phyloP scores from a whole-genome alignment of 35 echinoderm and acorn worm species.

The Lytechinus pictus region DNA sequence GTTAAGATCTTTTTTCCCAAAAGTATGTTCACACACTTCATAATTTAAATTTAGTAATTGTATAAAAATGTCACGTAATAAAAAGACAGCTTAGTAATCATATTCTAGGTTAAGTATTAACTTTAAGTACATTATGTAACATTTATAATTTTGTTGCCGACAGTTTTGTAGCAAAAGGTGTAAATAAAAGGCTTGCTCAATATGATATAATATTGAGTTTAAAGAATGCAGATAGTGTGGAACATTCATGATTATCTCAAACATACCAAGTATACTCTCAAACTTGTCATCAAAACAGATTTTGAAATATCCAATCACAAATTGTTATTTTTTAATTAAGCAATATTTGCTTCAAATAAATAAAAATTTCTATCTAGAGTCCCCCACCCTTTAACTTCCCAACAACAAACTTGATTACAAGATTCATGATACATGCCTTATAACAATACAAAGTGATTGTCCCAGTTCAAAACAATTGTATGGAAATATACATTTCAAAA shows the following conservation, averaged over 20 bases:
- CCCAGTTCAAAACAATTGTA: background rate
- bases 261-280: no score
- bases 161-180: background rate
- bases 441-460: background rate
- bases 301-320: no score
- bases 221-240: no score
- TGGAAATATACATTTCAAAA: background rate
- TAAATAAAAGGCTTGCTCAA: background rate
- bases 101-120: background rate
- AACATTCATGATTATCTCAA: no score
- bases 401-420: no score
- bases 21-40: background rate
- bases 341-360: no score
- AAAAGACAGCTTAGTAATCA: background rate
- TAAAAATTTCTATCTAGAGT: no score
- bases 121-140: background rate
- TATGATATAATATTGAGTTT: no score
- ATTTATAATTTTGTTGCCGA: background rate
- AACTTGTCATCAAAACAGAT: no score
- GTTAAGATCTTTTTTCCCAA: background rate
- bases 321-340: no score
- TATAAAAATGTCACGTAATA: background rate
- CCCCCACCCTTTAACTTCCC: no score
- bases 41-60: background rate
- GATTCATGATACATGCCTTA: no score